These are phyloP conservation scores for Didymodactylos carnosus DNA, from an alignment of 2,888 invertebrate genomes.

Conservation along the genomic window DNA sequence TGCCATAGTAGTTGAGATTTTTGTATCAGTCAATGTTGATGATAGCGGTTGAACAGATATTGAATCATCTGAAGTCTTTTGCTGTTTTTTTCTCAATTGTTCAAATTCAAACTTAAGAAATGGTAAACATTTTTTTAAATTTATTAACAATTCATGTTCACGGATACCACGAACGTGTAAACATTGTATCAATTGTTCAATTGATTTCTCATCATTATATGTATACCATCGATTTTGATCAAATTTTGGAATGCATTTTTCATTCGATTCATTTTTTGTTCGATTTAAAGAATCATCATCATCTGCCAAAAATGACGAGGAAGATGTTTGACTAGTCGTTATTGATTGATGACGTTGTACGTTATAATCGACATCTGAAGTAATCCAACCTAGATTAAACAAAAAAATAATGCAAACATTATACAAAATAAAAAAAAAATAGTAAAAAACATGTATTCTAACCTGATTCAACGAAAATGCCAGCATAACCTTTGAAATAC, in stretches of 20 bases:
- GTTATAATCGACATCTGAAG: background rate
- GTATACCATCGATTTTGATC: constrained; percentile 47
- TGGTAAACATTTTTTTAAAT: background rate
- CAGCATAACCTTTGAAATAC: constrained; percentile 56
- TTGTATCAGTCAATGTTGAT: too few species aligned
- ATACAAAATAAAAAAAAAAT: too few species aligned
- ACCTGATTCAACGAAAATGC: constrained; percentile 63
- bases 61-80: background rate
- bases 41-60: background rate
- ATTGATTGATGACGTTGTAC: background rate
- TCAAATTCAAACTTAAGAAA: background rate
- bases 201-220: constrained; percentile 48
- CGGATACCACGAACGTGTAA: constrained; percentile 64
- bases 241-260: constrained; percentile 17
- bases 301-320: background rate
- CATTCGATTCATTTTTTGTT: background rate
- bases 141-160: constrained; percentile 48
- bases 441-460: background rate
- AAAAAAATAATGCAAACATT: too few species aligned
- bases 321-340: too few species aligned
- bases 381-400: constrained; percentile 20
- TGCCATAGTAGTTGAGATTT: too few species aligned
- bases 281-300: background rate
- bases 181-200: constrained; percentile 50
- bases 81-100: background rate